Percentiles rank a stretch among this genome's conserved stretches.
Evolutionary conservation across 1,140 invertebrate genomes (phyloP).

Genomic region (Mamestra configurata): DNA sequence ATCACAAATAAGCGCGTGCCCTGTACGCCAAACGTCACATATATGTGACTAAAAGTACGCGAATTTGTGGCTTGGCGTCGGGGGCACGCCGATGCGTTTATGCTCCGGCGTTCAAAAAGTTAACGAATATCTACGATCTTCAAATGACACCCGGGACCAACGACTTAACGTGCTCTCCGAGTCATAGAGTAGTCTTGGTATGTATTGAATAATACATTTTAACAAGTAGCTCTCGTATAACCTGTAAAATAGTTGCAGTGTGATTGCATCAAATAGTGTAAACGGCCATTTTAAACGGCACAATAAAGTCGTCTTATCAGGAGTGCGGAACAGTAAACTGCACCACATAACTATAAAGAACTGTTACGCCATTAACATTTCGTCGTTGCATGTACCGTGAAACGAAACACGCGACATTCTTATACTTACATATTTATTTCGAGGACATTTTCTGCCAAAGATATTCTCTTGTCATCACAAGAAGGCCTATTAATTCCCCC

Average conservation of each 20-base stretch:
- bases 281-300: conserved; percentile 6
- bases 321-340: conserved; percentile 7
- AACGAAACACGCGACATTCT: not conserved
- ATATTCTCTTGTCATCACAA: conserved; percentile 27
- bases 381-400: not conserved
- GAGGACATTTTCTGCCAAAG: conserved; percentile 20
- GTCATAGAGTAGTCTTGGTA: too few species aligned
- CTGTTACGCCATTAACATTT: conserved; percentile 12
- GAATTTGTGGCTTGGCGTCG: too few species aligned
- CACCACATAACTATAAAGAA: conserved; percentile 11
- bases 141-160: too few species aligned
- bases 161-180: too few species aligned
- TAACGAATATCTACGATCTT: too few species aligned
- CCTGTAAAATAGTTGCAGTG: not conserved
- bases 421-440: not conserved
- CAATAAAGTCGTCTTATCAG: conserved; percentile 23
- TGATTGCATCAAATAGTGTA: not conserved
- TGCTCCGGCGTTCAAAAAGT: too few species aligned
- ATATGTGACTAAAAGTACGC: too few species aligned
- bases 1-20: too few species aligned
- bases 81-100: too few species aligned
- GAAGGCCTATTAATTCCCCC: conserved; percentile 5
- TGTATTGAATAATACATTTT: too few species aligned
- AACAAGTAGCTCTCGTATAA: too few species aligned
- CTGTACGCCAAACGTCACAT: too few species aligned